Percentiles rank a stretch among this genome's conserved stretches.
Conservation (phyloP, 1,140 invertebrate species). For the Diabrotica undecimpunctata region DNA sequence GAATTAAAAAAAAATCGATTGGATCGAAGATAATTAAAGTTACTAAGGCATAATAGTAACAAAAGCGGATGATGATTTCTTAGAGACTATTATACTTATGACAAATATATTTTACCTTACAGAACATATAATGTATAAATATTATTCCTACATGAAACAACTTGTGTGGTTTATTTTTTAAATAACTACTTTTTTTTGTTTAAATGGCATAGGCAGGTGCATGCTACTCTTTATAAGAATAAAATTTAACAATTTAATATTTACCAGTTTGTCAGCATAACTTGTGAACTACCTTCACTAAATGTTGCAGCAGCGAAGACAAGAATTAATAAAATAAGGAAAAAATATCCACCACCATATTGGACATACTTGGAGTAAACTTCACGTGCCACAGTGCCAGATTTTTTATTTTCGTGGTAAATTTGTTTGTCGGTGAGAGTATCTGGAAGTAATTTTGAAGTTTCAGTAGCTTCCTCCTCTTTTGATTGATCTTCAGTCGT, state of each 20-base stretch:
- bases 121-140: too few relatives aligned
- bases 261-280: slow-evolving; percentile 36
- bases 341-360: slow-evolving; percentile 33
- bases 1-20: too few relatives aligned
- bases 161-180: too few relatives aligned
- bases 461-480: neutral
- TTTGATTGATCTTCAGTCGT: neutral
- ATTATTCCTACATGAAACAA: too few relatives aligned
- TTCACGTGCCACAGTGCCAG: slow-evolving; percentile 27
- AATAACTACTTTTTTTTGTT: too few relatives aligned
- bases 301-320: slow-evolving; percentile 21
- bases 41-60: too few relatives aligned
- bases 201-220: too few relatives aligned
- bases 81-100: too few relatives aligned
- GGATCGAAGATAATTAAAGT: too few relatives aligned
- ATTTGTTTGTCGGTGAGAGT: slow-evolving; percentile 12
- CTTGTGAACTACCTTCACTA: slow-evolving; percentile 27
- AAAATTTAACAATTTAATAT: neutral
- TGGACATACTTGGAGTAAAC: slow-evolving; percentile 35
- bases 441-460: neutral
- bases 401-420: slow-evolving; percentile 34
- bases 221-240: too few relatives aligned
- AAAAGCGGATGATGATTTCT: too few relatives aligned
- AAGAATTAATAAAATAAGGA: slow-evolving; percentile 18
- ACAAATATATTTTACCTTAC: too few relatives aligned